Conservation (phyloP, 2,113 vertebrate species). For the Hassar affinis region DNA sequence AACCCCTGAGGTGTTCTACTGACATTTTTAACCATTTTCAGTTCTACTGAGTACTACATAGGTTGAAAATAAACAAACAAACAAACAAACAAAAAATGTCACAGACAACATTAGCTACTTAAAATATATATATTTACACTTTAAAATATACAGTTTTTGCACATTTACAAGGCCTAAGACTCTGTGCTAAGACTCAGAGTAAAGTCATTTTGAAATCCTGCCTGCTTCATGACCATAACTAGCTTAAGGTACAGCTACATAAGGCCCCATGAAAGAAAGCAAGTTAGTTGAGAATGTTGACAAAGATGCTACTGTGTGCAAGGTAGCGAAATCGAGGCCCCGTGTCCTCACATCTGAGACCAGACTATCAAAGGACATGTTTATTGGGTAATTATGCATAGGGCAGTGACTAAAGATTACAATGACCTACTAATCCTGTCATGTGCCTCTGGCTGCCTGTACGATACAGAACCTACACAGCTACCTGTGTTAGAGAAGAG, state of each 20-base stretch:
- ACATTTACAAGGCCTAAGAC: background rate
- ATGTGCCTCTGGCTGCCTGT: constrained; percentile 6
- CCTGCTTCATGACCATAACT: background rate
- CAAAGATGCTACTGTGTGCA: constrained; percentile 7
- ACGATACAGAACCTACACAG: background rate
- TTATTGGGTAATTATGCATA: constrained; percentile 34
- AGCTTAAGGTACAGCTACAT: background rate
- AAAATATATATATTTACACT: background rate
- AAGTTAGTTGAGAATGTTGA: background rate
- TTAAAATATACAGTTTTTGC: too few relatives aligned
- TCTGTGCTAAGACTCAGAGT: background rate
- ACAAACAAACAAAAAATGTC: background rate
- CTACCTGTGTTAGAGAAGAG: background rate
- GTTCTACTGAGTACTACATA: background rate
- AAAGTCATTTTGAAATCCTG: background rate
- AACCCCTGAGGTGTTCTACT: background rate
- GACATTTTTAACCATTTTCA: background rate
- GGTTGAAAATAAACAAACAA: background rate
- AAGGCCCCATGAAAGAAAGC: background rate
- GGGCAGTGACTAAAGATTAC: background rate
- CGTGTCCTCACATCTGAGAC: constrained; percentile 2
- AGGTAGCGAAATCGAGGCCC: background rate
- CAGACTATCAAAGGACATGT: constrained; percentile 10
- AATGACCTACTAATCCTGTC: constrained; percentile 9
- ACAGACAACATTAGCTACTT: background rate